phyloP scores from a whole-genome alignment of 2,797 vertebrate genomes.

The Mico argentatus region DNA sequence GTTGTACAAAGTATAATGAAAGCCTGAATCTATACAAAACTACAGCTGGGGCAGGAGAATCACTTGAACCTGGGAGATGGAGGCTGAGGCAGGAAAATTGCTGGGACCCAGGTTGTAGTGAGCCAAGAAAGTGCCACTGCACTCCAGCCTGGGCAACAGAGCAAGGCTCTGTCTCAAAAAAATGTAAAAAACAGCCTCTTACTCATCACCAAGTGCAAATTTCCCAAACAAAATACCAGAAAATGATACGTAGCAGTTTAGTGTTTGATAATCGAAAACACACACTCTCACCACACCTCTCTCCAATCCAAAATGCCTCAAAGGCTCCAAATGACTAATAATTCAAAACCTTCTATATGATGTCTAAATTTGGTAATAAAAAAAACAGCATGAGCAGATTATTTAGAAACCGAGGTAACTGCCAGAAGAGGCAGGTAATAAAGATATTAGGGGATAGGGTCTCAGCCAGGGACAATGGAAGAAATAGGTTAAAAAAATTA shows the following conservation, averaged over 20 bases:
- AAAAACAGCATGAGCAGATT: background rate
- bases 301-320: background rate
- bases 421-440: background rate
- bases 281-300: background rate
- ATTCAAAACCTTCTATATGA: background rate
- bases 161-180: background rate
- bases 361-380: background rate
- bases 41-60: background rate
- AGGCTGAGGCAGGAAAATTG: too few relatives aligned
- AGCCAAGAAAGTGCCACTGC: background rate
- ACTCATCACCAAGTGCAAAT: background rate
- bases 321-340: background rate
- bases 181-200: background rate
- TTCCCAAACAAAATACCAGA: background rate
- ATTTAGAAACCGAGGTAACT: background rate
- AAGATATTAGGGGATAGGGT: background rate
- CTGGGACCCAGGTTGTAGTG: background rate
- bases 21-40: slow-evolving; percentile 23
- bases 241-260: background rate
- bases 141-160: background rate
- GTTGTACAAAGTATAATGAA: background rate
- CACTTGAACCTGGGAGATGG: too few relatives aligned
- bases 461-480: background rate
- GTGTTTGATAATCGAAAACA: slow-evolving; percentile 1
- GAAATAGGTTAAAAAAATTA: background rate